These are phyloP conservation scores for Drosophila melanosoma DNA, from an alignment of 2,888 invertebrate genomes.

Conservation along the genomic window DNA sequence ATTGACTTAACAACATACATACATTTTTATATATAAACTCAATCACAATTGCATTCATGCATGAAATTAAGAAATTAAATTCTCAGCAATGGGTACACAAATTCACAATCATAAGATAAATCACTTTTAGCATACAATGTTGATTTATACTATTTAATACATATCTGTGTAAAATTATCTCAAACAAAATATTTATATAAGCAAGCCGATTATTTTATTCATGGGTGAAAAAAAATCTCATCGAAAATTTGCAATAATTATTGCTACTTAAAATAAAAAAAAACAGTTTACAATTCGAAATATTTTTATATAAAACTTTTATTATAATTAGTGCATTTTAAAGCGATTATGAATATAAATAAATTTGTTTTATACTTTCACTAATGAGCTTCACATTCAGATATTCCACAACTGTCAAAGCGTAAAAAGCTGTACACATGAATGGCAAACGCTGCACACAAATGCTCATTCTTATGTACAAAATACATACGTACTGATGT, in stretches of 20 bases:
- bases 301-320: not conserved
- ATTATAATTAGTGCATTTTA: not conserved
- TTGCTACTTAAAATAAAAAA: not conserved
- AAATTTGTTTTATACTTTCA: slow-evolving; percentile 1
- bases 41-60: not conserved
- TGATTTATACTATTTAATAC: not conserved
- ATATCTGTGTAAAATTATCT: not conserved
- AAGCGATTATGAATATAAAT: slow-evolving; percentile 3
- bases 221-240: not conserved
- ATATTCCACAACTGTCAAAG: not conserved
- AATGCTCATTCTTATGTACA: not conserved
- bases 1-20: not conserved
- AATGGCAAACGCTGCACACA: slow-evolving; percentile 5
- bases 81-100: not conserved
- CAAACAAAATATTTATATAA: not conserved
- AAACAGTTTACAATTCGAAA: not conserved
- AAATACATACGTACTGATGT: not conserved
- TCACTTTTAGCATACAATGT: not conserved
- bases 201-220: not conserved
- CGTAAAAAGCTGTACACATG: not conserved
- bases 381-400: slow-evolving; percentile 1
- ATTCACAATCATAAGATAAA: not conserved
- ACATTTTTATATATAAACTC: not conserved
- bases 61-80: not conserved
- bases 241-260: not conserved